Conservation (phyloP, 1,140 invertebrate species). For the Neoseiulus cucumeris region DNA sequence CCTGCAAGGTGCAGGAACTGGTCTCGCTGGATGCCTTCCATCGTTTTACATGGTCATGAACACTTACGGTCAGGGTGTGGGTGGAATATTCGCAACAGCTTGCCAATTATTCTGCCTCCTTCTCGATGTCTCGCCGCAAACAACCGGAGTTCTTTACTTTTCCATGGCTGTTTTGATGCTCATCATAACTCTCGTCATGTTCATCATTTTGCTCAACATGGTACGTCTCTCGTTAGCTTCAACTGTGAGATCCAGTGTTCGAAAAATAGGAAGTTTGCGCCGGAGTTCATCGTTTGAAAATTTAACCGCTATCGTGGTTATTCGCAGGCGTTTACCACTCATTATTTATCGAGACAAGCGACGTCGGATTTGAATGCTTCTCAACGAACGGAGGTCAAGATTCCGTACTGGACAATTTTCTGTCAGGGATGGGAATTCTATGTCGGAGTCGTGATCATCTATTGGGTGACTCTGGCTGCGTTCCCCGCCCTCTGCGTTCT, state of each 20-base stretch:
- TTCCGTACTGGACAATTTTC: not conserved
- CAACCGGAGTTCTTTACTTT: conserved; percentile 68
- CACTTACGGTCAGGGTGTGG: conserved; percentile 65
- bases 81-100: conserved; percentile 65
- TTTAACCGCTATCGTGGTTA: too few species aligned
- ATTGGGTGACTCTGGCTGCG: not conserved
- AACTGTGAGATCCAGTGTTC: too few species aligned
- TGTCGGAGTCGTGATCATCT: not conserved
- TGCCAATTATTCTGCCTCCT: conserved; percentile 52
- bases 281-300: too few species aligned
- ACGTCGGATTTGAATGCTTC: not conserved
- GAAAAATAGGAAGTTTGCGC: too few species aligned
- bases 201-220: conserved; percentile 23
- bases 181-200: conserved; percentile 44
- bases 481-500: not conserved
- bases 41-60: conserved; percentile 64
- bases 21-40: conserved; percentile 65
- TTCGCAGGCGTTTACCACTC: not conserved
- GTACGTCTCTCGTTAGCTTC: too few species aligned
- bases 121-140: conserved; percentile 50
- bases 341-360: not conserved
- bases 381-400: not conserved
- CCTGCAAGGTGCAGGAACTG: conserved; percentile 59
- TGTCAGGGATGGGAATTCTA: not conserved
- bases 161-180: conserved; percentile 48